Conservation (phyloP, 1,140 invertebrate genomes). For the Drosophila hydei region DNA sequence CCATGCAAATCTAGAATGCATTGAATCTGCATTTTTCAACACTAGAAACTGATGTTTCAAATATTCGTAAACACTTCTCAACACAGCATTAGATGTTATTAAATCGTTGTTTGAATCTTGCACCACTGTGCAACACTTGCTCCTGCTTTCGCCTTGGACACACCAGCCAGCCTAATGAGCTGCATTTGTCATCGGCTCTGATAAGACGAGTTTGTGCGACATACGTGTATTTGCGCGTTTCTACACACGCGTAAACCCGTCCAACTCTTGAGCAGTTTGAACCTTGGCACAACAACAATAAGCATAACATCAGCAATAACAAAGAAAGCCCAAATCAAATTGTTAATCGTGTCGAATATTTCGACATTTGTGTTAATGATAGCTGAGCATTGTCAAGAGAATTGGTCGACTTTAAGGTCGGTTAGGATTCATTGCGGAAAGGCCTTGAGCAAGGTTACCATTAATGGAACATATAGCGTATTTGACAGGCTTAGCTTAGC, state of each 20-base stretch:
- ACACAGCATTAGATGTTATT: no score
- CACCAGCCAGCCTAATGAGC: slow-evolving; percentile 16
- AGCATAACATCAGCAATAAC: neutral
- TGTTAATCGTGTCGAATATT: slow-evolving; percentile 39
- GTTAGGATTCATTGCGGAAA: slow-evolving; percentile 8
- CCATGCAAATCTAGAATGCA: neutral
- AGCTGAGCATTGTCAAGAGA: slow-evolving; percentile 10
- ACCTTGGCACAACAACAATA: slow-evolving; percentile 25
- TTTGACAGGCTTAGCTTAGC: no score
- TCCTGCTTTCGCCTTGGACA: neutral
- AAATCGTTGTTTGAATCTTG: no score
- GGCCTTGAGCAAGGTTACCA: neutral
- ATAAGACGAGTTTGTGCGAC: slow-evolving; percentile 29
- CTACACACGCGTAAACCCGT: slow-evolving; percentile 19
- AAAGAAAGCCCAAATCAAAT: slow-evolving; percentile 28
- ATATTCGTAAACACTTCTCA: no score
- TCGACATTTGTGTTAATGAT: slow-evolving; percentile 16
- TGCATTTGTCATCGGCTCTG: slow-evolving; percentile 37
- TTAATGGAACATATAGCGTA: no score
- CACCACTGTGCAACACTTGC: slow-evolving; percentile 21
- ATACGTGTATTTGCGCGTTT: slow-evolving; percentile 35
- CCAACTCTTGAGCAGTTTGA: slow-evolving; percentile 18
- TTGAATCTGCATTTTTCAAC: no score
- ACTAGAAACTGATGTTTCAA: no score
- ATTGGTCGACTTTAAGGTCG: slow-evolving; percentile 18